Evolutionary conservation across 2,113 vertebrate species (phyloP).

Genomic region (Peromyscus polionotus): DNA sequence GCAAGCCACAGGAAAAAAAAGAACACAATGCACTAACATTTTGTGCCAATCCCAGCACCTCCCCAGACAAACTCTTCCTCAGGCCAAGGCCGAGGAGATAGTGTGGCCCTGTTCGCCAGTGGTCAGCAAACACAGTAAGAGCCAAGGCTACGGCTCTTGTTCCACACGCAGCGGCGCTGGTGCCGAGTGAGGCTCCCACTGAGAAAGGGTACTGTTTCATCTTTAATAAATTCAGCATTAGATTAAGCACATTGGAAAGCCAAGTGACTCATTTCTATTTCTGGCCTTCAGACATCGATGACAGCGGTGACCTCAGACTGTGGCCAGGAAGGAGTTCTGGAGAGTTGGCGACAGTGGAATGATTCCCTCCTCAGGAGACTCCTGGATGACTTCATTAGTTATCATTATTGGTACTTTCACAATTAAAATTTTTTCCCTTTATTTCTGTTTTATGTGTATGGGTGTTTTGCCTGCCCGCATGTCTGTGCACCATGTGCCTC

Average conservation of each 20-base stretch:
- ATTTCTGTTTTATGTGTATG: neutral
- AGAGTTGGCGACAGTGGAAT: neutral
- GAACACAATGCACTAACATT: neutral
- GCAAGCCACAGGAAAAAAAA: neutral
- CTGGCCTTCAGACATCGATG: constrained; percentile 51
- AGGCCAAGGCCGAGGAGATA: neutral
- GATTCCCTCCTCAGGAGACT: neutral
- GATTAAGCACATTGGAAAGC: constrained; percentile 45
- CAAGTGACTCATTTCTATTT: constrained; percentile 69
- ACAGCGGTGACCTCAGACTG: constrained; percentile 50
- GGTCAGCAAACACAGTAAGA: neutral
- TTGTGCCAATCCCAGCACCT: neutral
- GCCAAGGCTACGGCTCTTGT: neutral
- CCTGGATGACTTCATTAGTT: neutral
- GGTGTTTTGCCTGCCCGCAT: neutral
- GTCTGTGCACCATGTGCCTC: neutral
- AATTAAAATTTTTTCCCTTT: neutral
- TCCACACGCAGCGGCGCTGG: neutral
- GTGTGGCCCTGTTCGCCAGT: neutral
- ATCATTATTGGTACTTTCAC: neutral
- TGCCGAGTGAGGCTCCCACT: neutral
- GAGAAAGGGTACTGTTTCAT: constrained; percentile 31
- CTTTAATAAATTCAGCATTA: constrained; percentile 60
- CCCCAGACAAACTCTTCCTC: neutral
- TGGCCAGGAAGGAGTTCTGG: constrained; percentile 30